Conservation (phyloP, 30 jellyfish, hydroid and myxozoan species). For the Pseudorhiza aurosa region DNA sequence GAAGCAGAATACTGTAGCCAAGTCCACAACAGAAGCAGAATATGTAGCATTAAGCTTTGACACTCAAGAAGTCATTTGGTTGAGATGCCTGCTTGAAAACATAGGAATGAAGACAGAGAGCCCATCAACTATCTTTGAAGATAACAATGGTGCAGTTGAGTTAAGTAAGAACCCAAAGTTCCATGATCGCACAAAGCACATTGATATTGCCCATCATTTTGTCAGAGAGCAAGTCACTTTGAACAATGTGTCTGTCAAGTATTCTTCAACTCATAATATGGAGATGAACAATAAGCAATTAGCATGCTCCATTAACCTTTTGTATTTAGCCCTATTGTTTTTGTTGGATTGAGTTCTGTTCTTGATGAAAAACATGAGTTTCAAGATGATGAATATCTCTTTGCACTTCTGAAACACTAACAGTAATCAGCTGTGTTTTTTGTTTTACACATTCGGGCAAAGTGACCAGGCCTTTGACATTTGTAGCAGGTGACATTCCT, state of each 20-base stretch:
- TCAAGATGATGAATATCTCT: constrained; percentile 18
- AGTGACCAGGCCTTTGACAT: constrained; percentile 5
- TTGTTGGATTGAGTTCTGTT: too few species aligned
- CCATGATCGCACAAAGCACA: constrained; percentile 56
- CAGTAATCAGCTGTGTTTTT: constrained; percentile 11
- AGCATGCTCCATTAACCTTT: constrained; percentile 18
- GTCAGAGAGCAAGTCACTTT: constrained; percentile 33
- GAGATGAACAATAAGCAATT: too few species aligned
- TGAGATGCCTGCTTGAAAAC: constrained; percentile 13
- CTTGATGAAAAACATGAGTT: constrained; percentile 3
- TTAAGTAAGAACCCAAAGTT: constrained; percentile 26
- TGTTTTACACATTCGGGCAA: neutral
- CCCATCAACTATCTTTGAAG: constrained; percentile 18
- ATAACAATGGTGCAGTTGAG: constrained; percentile 20
- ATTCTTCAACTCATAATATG: constrained; percentile 60
- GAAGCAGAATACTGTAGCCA: constrained; percentile 9
- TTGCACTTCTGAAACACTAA: constrained; percentile 8
- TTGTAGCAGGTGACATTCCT: too few species aligned
- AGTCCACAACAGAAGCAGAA: constrained; percentile 46
- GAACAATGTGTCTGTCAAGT: constrained; percentile 29
- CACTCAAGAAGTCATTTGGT: constrained; percentile 44
- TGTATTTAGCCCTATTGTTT: constrained; percentile 1
- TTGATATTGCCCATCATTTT: constrained; percentile 37
- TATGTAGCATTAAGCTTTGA: constrained; percentile 33
- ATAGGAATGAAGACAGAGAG: constrained; percentile 4